These are phyloP conservation scores for Gallinago nigripennis DNA, from an alignment of 2,797 vertebrate genomes.

Conservation along the genomic window DNA sequence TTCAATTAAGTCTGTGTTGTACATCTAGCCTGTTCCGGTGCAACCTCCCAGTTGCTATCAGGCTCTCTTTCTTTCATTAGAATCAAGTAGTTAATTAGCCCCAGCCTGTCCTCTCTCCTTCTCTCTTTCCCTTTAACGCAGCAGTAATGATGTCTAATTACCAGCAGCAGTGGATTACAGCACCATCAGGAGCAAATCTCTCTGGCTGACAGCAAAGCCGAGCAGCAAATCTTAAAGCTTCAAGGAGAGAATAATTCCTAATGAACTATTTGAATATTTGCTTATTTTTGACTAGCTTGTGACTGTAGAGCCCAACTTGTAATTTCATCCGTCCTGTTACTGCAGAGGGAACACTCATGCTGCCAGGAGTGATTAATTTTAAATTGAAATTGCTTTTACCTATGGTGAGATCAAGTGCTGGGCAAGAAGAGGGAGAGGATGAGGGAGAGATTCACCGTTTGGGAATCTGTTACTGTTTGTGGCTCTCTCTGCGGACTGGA, in stretches of 20 bases:
- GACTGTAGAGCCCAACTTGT: slow-evolving; percentile 16
- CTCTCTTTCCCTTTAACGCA: slow-evolving; percentile 78
- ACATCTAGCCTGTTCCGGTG: slow-evolving; percentile 68
- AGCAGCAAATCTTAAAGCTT: slow-evolving; percentile 67
- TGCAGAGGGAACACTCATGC: background rate
- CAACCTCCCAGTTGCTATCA: slow-evolving; percentile 78
- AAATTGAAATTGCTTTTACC: slow-evolving; percentile 46
- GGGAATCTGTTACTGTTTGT: background rate
- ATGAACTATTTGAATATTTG: slow-evolving; percentile 44
- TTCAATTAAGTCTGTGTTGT: slow-evolving; percentile 72
- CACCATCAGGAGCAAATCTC: slow-evolving; percentile 76
- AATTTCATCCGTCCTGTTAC: slow-evolving; percentile 21
- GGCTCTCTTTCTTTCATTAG: slow-evolving; percentile 81
- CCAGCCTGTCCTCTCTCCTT: slow-evolving; percentile 80
- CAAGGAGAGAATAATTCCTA: slow-evolving; percentile 65
- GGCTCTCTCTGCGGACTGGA: slow-evolving; percentile 24
- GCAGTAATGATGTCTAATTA: slow-evolving; percentile 86
- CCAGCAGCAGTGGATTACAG: slow-evolving; percentile 79
- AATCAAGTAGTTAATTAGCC: slow-evolving; percentile 85
- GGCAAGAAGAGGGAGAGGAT: background rate
- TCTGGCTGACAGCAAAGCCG: slow-evolving; percentile 71
- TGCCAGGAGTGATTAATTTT: slow-evolving; percentile 39
- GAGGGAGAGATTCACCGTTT: background rate
- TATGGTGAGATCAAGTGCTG: slow-evolving; percentile 45
- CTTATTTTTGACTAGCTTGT: slow-evolving; percentile 44